Base-by-base conservation (phyloP, 2,888 invertebrate species). In the Drosophila mayaguana region DNA sequence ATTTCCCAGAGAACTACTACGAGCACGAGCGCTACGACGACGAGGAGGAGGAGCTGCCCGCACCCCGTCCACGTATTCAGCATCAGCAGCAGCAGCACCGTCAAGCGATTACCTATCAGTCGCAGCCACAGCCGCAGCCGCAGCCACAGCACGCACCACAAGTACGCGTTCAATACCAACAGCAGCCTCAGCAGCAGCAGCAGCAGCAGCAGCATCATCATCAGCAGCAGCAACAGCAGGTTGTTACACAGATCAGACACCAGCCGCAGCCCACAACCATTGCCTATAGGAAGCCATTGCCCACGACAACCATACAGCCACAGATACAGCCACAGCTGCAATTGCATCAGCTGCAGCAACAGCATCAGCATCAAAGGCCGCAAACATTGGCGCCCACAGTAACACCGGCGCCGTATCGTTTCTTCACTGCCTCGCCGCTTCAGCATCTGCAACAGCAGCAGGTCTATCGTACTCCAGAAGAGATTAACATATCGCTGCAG, bases 391-490 rank as follows among this genome's bases (percentile, higher is more conserved):
- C 91, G 51, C 92, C 92, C 63, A 90, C 92, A 22, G 92, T 93
- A 36, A 92, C 92, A 90, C 93, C 87, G 63, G 83, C 91, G 63
- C 92, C 92, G n/a, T 93, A 93, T 67, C 89, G 93, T 45, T 92
- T 92, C 88, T 90, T 91, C 61, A 92, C 93, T 78, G 73, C 94
- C 85, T 73, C 91, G 65, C 83, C 91, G 66, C 72, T 90, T 67
- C 88, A 91, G 68, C 90, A 91, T 60, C 74, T 91, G 60, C 91
- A 77, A 60, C 76, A 91, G 18, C 54, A 95, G 76, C 96, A 97
- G 90, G 97, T 97, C 51, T 97, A 96, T 93, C 95, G 96, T 85
- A 96, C 96, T 45, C 96, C 97, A 5, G 97, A 97, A 92, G 97
- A 97, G 91, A 96, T 97, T 56, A 97, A 97, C 92, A 97, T 97